Conservation (phyloP, 2,888 invertebrate species). For the Oscheius myriophilus region DNA sequence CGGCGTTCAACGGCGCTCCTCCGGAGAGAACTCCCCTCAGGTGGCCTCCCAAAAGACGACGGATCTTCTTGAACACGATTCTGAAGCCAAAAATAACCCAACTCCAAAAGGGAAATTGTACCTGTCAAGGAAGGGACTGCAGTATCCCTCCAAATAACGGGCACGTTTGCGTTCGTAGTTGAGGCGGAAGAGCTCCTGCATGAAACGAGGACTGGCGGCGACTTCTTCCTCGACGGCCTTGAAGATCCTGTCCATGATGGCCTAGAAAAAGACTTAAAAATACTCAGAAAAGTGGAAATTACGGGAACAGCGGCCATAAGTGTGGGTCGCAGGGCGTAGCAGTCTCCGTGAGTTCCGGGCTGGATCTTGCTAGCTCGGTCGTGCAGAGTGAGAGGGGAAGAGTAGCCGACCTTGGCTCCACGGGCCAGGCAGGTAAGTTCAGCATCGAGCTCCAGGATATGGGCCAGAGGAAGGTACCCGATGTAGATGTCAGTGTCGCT, state of each 20-base stretch:
- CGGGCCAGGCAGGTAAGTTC: constrained; percentile 72
- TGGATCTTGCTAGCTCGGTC: constrained; percentile 86
- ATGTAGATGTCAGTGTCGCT: constrained; percentile 81
- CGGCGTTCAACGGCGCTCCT: constrained; percentile 87
- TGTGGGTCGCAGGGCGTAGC: constrained; percentile 87
- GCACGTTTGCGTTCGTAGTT: constrained; percentile 90
- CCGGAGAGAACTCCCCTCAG: constrained; percentile 88
- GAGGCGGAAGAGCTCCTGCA: constrained; percentile 86
- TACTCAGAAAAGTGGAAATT: constrained; percentile 7
- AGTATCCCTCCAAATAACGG: constrained; percentile 79
- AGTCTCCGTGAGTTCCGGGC: constrained; percentile 91
- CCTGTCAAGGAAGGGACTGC: constrained; percentile 74
- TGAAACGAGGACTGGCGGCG: constrained; percentile 58
- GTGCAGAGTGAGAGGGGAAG: constrained; percentile 84
- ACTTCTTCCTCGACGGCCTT: constrained; percentile 96
- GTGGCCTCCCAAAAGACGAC: constrained; percentile 84
- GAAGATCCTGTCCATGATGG: constrained; percentile 94
- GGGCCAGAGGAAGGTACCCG: constrained; percentile 93
- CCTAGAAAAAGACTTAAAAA: constrained; percentile 73
- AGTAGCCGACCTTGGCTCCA: constrained; percentile 79
- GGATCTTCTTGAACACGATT: constrained; percentile 78
- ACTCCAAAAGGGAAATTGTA: constrained; percentile 31
- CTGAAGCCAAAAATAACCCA: constrained; percentile 69
- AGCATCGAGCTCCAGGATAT: constrained; percentile 91
- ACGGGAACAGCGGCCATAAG: constrained; percentile 95